Conservation (phyloP, 2,113 vertebrate genomes). For the Solenodon paradoxus region DNA sequence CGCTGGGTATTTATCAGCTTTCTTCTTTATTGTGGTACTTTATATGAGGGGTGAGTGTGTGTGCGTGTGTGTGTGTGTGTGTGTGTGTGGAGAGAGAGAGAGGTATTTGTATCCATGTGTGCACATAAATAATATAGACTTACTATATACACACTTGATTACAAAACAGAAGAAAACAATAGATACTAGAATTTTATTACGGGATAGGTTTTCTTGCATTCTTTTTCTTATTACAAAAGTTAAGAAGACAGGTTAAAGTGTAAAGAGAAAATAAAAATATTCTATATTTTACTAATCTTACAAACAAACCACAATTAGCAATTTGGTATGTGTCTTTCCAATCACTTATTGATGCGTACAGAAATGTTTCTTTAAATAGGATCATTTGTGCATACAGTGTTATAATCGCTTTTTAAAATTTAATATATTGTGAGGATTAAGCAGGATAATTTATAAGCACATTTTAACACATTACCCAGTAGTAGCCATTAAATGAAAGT, state of each 20-base stretch:
- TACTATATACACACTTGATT: not conserved
- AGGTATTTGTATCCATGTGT: not conserved
- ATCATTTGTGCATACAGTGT: not conserved
- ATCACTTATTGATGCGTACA: not conserved
- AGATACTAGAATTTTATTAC: not conserved
- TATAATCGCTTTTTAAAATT: not conserved
- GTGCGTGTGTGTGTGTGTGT: not conserved
- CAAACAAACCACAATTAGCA: not conserved
- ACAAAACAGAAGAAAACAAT: not conserved
- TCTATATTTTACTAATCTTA: not conserved
- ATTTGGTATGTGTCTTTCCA: not conserved
- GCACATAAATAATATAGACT: not conserved
- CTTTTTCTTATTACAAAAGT: not conserved
- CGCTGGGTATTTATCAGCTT: not conserved
- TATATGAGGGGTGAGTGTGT: not conserved
- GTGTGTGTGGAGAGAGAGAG: not conserved
- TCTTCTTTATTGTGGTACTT: slow-evolving; percentile 1
- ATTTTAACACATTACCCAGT: not conserved
- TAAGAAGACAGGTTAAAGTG: not conserved
- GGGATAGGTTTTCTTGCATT: not conserved
- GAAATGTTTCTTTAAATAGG: not conserved
- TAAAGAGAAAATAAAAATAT: not conserved
- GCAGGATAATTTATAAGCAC: not conserved
- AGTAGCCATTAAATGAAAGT: not conserved
- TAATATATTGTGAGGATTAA: not conserved